A percentile compares a stretch with the other conserved stretches of the same genome.
These are phyloP conservation scores for Barbus barbus DNA, from an alignment of 2,113 vertebrate species.

Conservation along the genomic window DNA sequence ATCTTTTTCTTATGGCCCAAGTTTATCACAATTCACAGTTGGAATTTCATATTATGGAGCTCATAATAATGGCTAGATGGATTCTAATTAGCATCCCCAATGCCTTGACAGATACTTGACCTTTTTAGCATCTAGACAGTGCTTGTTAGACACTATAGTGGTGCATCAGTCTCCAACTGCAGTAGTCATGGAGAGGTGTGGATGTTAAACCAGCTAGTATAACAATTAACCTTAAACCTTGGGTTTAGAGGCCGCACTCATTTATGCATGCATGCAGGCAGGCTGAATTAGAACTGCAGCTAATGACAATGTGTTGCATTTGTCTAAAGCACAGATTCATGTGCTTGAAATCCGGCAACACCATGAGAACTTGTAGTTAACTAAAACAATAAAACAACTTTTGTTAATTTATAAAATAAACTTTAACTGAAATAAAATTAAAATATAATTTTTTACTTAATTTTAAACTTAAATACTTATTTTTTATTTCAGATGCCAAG, in stretches of 20 bases:
- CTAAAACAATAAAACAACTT: no score
- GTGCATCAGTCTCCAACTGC: background rate
- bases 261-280: conserved; percentile 8
- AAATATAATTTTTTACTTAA: no score
- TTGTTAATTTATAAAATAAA: no score
- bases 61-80: background rate
- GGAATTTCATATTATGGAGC: background rate
- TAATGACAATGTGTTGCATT: background rate
- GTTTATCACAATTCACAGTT: background rate
- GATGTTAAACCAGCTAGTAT: background rate
- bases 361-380: no score
- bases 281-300: background rate
- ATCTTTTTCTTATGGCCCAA: background rate
- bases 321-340: no score
- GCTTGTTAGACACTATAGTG: background rate
- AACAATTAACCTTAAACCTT: conserved; percentile 33
- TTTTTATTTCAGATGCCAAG: no score
- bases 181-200: background rate
- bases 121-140: background rate
- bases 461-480: no score
- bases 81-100: conserved; percentile 6
- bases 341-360: no score
- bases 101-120: background rate
- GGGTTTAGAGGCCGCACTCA: background rate
- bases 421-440: no score